Evolutionary conservation across 2,888 invertebrate species (phyloP), one percentile per base, ranked within the genome.

Genomic region (Hipparchia semele): DNA sequence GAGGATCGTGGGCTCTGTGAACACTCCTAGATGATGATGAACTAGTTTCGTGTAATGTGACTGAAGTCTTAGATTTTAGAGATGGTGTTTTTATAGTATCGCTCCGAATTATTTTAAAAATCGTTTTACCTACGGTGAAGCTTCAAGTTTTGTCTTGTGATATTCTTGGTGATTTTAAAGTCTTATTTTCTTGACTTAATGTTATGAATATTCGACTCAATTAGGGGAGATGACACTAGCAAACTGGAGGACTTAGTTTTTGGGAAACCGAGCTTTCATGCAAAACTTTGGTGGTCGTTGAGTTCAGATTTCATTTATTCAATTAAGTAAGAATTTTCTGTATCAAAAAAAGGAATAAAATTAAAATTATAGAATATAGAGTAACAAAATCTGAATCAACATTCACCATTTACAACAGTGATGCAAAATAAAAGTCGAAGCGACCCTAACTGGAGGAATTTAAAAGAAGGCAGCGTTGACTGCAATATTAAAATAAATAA

Each of bases 1-100:
- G 94, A 90, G 84, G 94, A 94, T 80, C 94, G 92, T 79, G 94
- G 94, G 83, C 94, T 95, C 95, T 95, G 94, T 82, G 90, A 94
- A 91, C 81, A 86, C 81, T 81, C 81, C 81, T 80, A 76, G 70
- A 76, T 79, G 72, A 79, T 79, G 74, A 76, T 78, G 78, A 78
- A 74, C 70, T 60, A 73, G 70, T 75, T 64, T 68, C 65, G 70
- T 73, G 71, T n/a, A 45, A 39, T 53, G 33, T 53, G 51, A 53
- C 33, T 33, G 23, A 51, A 33, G 51, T 39, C 59, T 60, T 60
- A 39, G 23, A 53, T 23, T 65, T 53, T 6, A 33, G 10, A 53
- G 23, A 64, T 5, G 9, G 12, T 6, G 51, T 53, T 53, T 33
- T 53, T 10, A 65, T 8, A 58, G 13, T 23, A 51, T 64, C 23